Evolutionary conservation across 2,113 vertebrate species (phyloP), one percentile per base, ranked within the genome.

Genomic region (Rhodinocichla rosea): DNA sequence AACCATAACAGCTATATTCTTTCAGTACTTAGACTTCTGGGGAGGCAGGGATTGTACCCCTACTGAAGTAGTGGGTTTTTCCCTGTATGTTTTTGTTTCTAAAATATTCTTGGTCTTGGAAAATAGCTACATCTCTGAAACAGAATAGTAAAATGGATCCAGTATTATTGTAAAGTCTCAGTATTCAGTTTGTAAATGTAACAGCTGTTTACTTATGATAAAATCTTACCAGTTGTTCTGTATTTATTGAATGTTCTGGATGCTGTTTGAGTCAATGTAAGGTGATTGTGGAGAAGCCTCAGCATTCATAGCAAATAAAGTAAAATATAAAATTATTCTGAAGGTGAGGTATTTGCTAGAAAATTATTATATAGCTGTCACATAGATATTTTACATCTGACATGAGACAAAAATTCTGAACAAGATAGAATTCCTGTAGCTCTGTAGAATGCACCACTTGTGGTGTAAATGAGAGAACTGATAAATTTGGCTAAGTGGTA

Each of bases 291-390:
- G 42, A 70, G 15, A 53, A 69, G 24, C 37, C 15, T 86, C 14
- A 68, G 20, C 65, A 33, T 32, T 17, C 2, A 21, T 28, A 89
- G 23, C 44, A 71, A 53, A n/a, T n/a, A n/a, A n/a, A 83, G 22
- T 45, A 27, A 76, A 70, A 65, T 26, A 45, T 4, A 32, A 50
- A 67, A 42, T 35, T 62, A 26, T 49, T 42, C 47, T 73, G 59
- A 85, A 63, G 33, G 30, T n/a, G 37, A 93, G 40, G 15, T 75
- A 11, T 39, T 12, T 63, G 24, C n/a, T 80, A 52, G n/a, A 52
- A 80, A 27, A 30, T 50, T 67, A 16, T 57, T 79, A 30, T 2
- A 21, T 21, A 65, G 18, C 60, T 69, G 50, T 65, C 0, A 0
- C 21, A 35, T 70, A 49, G 28, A 24, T 70, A 42, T 77, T 74